Conservation (phyloP, 2,888 invertebrate species). For the Tridacna gigas region DNA sequence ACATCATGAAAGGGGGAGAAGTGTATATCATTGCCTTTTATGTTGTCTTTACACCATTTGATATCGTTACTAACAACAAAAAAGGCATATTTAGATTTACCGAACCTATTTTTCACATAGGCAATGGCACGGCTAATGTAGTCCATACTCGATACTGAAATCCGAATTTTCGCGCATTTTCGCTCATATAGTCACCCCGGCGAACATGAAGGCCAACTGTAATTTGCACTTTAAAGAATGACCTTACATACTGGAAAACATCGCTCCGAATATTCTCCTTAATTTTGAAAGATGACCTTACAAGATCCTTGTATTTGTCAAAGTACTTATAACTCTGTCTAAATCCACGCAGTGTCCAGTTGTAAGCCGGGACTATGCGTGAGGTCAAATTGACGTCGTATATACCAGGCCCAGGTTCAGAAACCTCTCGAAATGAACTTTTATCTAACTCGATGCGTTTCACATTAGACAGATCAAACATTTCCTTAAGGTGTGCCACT, state of each 20-base stretch:
- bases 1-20: background rate
- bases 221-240: background rate
- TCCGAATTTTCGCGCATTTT: background rate
- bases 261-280: background rate
- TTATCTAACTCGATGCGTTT: background rate
- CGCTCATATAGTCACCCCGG: background rate
- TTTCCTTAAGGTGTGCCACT: background rate
- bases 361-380: background rate
- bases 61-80: background rate
- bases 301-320: background rate
- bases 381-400: background rate
- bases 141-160: background rate
- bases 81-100: background rate
- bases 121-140: conserved; percentile 8
- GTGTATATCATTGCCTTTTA: background rate
- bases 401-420: background rate
- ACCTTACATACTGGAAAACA: background rate
- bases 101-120: background rate
- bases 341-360: conserved; percentile 5
- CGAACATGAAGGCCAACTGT: conserved; percentile 2
- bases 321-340: conserved; percentile 17
- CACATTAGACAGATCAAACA: background rate
- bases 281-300: background rate
- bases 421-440: background rate
- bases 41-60: background rate